Conservation (phyloP, 2,797 vertebrate genomes). For the Todus mexicanus region DNA sequence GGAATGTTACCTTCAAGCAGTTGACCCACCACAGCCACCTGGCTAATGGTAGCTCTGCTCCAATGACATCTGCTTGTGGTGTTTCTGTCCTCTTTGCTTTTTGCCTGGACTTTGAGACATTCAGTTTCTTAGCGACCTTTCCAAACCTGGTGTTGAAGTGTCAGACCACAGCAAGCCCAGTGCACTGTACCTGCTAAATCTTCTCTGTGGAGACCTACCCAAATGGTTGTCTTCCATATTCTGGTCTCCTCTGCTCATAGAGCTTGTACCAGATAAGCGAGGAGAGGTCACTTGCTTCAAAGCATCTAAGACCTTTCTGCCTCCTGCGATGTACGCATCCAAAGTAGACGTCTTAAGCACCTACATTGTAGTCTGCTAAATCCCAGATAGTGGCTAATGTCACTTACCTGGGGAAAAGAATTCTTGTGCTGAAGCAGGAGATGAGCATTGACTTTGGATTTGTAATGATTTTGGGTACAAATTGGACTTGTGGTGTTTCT, state of each 20-base stretch:
- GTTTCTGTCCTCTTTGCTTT: constrained; percentile 57
- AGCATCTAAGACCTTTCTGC: neutral
- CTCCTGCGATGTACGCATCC: neutral
- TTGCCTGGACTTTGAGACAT: constrained; percentile 28
- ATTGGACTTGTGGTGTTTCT: neutral
- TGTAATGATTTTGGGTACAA: neutral
- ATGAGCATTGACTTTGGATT: neutral
- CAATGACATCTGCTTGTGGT: constrained; percentile 41
- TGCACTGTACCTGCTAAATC: neutral
- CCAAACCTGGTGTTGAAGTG: constrained; percentile 58
- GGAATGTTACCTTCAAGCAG: neutral
- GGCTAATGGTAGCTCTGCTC: constrained; percentile 70
- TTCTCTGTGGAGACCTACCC: neutral
- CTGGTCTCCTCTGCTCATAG: neutral
- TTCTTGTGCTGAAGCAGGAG: neutral
- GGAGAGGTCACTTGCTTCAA: neutral
- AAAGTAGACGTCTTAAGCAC: neutral
- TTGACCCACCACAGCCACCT: neutral
- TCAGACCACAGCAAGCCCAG: neutral
- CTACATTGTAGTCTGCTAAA: neutral
- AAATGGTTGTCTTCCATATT: neutral
- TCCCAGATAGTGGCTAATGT: neutral
- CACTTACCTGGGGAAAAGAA: neutral
- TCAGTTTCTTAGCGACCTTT: constrained; percentile 55
- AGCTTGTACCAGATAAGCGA: neutral